These are phyloP conservation scores for Trichomycterus rosablanca DNA, from an alignment of 2,113 vertebrate genomes.

Conservation along the genomic window DNA sequence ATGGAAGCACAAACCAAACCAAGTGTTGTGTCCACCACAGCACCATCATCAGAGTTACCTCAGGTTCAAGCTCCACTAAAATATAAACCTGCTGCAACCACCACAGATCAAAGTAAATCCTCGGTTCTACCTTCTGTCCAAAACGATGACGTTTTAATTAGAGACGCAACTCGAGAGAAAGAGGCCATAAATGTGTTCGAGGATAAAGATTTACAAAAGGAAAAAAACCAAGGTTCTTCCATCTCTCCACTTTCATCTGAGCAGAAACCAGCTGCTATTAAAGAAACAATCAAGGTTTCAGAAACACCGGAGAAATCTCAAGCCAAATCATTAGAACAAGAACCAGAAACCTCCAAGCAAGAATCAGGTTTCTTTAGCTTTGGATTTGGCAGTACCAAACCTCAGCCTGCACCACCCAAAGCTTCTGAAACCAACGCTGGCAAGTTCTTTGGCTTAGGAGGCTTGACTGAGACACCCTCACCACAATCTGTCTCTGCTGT, in stretches of 20 bases:
- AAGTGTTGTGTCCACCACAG: conserved; percentile 4
- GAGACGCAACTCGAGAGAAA: conserved; percentile 2
- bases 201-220: background rate
- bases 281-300: conserved; percentile 1
- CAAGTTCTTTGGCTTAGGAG: conserved; percentile 72
- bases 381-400: conserved; percentile 71
- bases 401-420: conserved; percentile 72
- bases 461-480: conserved; percentile 39
- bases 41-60: background rate
- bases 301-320: conserved; percentile 45
- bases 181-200: background rate
- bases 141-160: conserved; percentile 5
- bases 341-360: conserved; percentile 58
- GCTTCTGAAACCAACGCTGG: conserved; percentile 73
- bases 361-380: conserved; percentile 76
- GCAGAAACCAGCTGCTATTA: background rate
- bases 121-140: background rate
- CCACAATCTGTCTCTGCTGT: conserved; percentile 59
- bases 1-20: conserved; percentile 36
- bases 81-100: background rate
- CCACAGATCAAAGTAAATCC: background rate
- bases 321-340: conserved; percentile 36
- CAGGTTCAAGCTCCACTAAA: background rate
- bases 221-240: background rate
- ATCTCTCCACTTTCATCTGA: conserved; percentile 1